phyloP scores from a whole-genome alignment of 2,888 invertebrate genomes.

The Cordilura impudica region DNA sequence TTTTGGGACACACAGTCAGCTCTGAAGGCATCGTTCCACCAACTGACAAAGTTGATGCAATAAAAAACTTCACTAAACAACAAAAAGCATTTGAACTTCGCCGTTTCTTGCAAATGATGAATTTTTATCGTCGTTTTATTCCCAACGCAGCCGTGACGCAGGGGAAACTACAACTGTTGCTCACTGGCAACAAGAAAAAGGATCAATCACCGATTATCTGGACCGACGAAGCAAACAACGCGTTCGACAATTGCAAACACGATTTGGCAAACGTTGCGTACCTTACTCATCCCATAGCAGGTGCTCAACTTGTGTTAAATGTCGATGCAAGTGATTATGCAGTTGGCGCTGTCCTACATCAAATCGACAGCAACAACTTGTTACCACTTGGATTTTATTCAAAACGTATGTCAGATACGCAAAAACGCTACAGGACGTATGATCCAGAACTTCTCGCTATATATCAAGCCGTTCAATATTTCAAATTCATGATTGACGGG shows the following conservation, averaged over 20 bases:
- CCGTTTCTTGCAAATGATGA: slow-evolving; percentile 35
- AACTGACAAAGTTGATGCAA: slow-evolving; percentile 40
- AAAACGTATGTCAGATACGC: slow-evolving; percentile 9
- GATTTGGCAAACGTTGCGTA: slow-evolving; percentile 19
- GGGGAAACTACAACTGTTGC: slow-evolving; percentile 40
- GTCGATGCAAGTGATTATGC: slow-evolving; percentile 57
- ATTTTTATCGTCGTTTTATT: slow-evolving; percentile 53
- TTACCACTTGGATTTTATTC: slow-evolving; percentile 33
- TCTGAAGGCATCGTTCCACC: not conserved
- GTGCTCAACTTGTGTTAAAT: slow-evolving; percentile 43
- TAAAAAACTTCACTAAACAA: slow-evolving; percentile 40
- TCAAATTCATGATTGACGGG: not conserved
- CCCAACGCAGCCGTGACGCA: slow-evolving; percentile 56
- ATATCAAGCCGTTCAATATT: not conserved
- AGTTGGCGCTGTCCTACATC: slow-evolving; percentile 48
- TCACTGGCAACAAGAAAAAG: slow-evolving; percentile 50
- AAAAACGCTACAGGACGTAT: slow-evolving; percentile 8
- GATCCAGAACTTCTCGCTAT: slow-evolving; percentile 27
- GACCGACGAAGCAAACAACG: slow-evolving; percentile 46
- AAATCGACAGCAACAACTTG: not conserved
- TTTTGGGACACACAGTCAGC: slow-evolving; percentile 49
- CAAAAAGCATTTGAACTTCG: slow-evolving; percentile 40
- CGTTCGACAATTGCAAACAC: slow-evolving; percentile 53
- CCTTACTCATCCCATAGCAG: slow-evolving; percentile 39
- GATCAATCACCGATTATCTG: slow-evolving; percentile 49